Evolutionary conservation across 23 tunicate genomes (phyloP), one percentile per base, ranked within the genome.

Genomic region (Halocynthia aurantium): DNA sequence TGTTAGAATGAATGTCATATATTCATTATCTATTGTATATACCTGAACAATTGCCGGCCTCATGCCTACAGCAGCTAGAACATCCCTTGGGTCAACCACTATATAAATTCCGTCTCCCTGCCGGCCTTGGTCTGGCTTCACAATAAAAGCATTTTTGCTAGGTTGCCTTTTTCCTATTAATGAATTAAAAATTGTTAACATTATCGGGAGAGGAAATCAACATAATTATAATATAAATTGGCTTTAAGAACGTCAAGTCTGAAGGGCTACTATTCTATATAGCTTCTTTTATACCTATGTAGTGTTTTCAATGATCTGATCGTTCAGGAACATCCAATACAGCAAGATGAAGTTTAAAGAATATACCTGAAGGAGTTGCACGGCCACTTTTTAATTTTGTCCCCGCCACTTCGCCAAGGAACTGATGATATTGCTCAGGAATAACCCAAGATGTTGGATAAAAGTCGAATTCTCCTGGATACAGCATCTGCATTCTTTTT

Each of bases 351-450:
- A 31, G 44, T 31, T 31, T 31, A 31, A 31, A 31, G 44, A 1
- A 31, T 4, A 58, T 1, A 65, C 70, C 70, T 5, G 70, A 31
- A 31, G 44, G 70, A 8, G 70, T 65, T 20, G 31, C 22, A 10
- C 70, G 70, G 1, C 70, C 70, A 4, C 44, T 31, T 31, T 31
- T 31, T 9, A 20, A 20, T 15, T 64, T 82, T 2, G 77, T 87
- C 4, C 12, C 7, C 11, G 81, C 31, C 6, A 81, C 88, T 78
- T 92, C 98, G 50, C 80, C 88, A 52, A 92, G 55, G 76, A 92
- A 92, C 54, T 86, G 98, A 55, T 92, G 92, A 75, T 77, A 86
- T 78, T 92, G 98, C 50, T 92, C 92, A 7, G 98, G 98, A 18
- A 92, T 67, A 53, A 86, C 90, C 98, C 98, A 92, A 6, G 98